phyloP scores from a whole-genome alignment of 2,888 invertebrate genomes.

The Cheilosia vernalis region DNA sequence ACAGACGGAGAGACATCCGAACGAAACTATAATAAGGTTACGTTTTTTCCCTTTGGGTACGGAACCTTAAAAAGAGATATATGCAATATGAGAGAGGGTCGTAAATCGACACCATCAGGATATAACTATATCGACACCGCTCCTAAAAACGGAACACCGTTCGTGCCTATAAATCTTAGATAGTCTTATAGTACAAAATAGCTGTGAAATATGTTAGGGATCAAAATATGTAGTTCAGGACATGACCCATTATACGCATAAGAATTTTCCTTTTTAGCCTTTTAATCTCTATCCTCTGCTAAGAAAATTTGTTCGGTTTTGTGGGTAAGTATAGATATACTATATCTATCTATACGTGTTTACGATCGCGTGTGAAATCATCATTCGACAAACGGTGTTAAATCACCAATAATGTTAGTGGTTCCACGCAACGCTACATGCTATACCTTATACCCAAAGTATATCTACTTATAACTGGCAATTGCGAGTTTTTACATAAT shows the following conservation, averaged over 20 bases:
- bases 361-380: conserved; percentile 60
- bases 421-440: conserved; percentile 4
- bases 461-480: too few species aligned
- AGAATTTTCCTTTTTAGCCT: conserved; percentile 18
- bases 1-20: too few species aligned
- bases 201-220: conserved; percentile 28
- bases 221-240: conserved; percentile 27
- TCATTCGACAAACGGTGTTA: conserved; percentile 32
- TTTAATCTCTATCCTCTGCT: conserved; percentile 21
- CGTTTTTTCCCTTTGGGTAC: too few species aligned
- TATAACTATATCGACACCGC: conserved; percentile 59
- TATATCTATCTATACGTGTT: conserved; percentile 11
- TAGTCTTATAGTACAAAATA: too few species aligned
- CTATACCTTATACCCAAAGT: too few species aligned
- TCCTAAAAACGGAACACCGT: conserved; percentile 9
- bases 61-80: too few species aligned
- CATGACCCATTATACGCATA: not conserved
- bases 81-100: not conserved
- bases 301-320: conserved; percentile 13
- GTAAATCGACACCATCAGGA: conserved; percentile 12
- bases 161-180: conserved; percentile 61
- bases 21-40: too few species aligned
- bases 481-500: too few species aligned
- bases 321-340: conserved; percentile 18
- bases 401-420: conserved; percentile 16